Evolutionary conservation across 1,140 invertebrate genomes (phyloP).

Genomic region (Lasioglossum baleicum): DNA sequence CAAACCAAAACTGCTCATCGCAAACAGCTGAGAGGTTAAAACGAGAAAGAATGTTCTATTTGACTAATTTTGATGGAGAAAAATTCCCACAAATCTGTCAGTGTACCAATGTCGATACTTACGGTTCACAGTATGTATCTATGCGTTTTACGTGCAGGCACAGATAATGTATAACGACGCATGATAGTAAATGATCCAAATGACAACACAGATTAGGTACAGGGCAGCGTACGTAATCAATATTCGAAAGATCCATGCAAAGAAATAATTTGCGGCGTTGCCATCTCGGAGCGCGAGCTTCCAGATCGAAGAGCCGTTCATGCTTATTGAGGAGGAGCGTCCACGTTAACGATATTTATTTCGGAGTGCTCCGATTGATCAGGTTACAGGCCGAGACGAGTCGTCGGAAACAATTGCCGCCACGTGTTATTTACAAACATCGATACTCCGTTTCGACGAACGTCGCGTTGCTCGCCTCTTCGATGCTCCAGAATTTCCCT

Average conservation of each 20-base stretch:
- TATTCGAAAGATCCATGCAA: constrained; percentile 64
- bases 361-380: constrained; percentile 5
- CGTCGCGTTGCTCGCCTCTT: neutral
- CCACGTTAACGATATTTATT: neutral
- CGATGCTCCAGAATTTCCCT: neutral
- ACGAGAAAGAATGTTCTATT: no score
- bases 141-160: constrained; percentile 53
- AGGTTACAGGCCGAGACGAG: neutral
- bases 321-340: neutral
- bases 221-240: constrained; percentile 62
- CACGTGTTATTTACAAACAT: neutral
- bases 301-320: constrained; percentile 42
- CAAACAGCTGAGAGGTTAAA: no score
- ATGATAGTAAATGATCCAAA: constrained; percentile 73
- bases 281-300: constrained; percentile 12
- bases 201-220: constrained; percentile 63
- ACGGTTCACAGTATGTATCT: neutral
- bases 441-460: neutral
- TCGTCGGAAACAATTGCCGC: constrained; percentile 2
- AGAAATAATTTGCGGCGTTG: constrained; percentile 41
- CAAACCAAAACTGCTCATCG: no score
- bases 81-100: no score
- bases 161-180: constrained; percentile 67
- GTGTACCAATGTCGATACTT: no score
- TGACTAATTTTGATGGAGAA: no score